Base-by-base conservation (phyloP, 2,888 invertebrate species). In the Thera obeliscata region DNA sequence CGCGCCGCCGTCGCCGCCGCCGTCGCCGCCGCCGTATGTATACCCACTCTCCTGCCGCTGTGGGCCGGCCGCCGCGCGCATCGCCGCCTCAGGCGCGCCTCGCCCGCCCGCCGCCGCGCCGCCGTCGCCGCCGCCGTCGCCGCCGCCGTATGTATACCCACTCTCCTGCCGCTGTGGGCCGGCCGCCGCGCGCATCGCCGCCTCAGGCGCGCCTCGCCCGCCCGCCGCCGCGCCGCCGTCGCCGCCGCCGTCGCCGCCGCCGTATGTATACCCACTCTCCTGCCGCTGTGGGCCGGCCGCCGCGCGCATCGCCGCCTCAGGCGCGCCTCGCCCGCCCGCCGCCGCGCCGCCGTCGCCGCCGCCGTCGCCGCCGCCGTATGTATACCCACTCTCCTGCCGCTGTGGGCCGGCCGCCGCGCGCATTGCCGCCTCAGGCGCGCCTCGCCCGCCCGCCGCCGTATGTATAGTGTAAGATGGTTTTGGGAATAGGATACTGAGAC, bases 251-350 rank as follows among this genome's bases (percentile, higher is more conserved):
- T 82, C 7, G 83, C 83, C 2, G 83, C 83, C n/a, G 95, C 97
- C 61, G 97, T 38, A 38, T 38, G 36, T 38, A 38, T 4, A 38
- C 36, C n/a, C 4, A 4, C 36, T 3, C 36, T 38, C 99, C 98
- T 98, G 98, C 98, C 11, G 99, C 36, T 38, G 36, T 38, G n/a
- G n/a, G n/a, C n/a, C n/a, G n/a, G 98, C 6, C 95, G 98, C 66
- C 97, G 98, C 88, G 95, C 98, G 71, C 97, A 97, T 86, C 96
- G 71, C 94, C 96, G 83, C 96, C 96, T 86, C 97, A 97, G 84
- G 95, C 96, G 86, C 91, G 98, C 78, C 96, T 96, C 87, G 94
- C 97, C 79, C 96, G 97, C 78, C 86, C 96, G 71, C 94, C 96
- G 83, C 96, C 96, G 97, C 97, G 84, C 95, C 96, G 86, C 91